Evolutionary conservation across 2,797 vertebrate genomes (phyloP).

Genomic region (Chloroceryle amazona): DNA sequence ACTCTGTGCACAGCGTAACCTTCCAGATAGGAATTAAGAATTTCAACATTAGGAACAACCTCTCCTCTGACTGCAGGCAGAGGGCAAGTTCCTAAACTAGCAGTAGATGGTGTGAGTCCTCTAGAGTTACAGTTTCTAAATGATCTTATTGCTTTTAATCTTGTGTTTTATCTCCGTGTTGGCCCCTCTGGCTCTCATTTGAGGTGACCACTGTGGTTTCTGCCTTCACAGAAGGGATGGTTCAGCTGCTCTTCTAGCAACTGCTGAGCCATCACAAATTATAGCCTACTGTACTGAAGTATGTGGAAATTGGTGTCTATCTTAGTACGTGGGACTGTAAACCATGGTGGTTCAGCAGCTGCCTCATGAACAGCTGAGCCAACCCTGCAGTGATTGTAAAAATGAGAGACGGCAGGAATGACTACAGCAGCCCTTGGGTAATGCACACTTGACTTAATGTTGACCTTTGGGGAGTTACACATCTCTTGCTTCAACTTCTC

Average conservation of each 20-base stretch:
- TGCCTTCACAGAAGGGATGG: slow-evolving; percentile 43
- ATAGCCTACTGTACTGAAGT: slow-evolving; percentile 23
- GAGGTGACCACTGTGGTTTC: slow-evolving; percentile 10
- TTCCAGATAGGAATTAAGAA: neutral
- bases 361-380: slow-evolving; percentile 55
- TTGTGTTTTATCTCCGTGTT: neutral
- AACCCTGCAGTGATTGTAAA: slow-evolving; percentile 32
- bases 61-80: neutral
- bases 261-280: slow-evolving; percentile 64
- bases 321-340: neutral
- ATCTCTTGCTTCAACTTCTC: neutral
- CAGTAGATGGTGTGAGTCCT: neutral
- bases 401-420: neutral
- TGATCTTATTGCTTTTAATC: neutral
- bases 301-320: slow-evolving; percentile 63
- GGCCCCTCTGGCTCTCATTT: fast-evolving
- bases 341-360: slow-evolving; percentile 33
- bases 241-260: slow-evolving; percentile 65
- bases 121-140: neutral
- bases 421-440: neutral
- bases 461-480: slow-evolving; percentile 14
- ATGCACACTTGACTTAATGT: neutral
- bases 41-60: neutral
- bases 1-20: neutral
- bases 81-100: neutral